Conservation (phyloP, 1,140 invertebrate genomes). For the Rhizoglyphus robini region DNA sequence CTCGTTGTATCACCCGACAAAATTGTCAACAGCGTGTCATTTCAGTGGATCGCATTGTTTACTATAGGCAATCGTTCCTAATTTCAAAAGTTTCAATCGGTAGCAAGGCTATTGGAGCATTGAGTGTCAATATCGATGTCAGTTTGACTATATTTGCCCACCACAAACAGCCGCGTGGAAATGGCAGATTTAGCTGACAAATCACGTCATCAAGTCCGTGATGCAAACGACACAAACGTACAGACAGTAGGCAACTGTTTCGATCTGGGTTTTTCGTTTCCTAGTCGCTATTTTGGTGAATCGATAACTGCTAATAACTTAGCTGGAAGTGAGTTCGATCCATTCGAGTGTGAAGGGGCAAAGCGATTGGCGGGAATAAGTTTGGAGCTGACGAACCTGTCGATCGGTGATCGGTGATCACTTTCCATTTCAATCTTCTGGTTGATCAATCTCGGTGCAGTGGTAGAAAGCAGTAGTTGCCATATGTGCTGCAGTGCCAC, state of each 20-base stretch:
- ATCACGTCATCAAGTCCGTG: no score
- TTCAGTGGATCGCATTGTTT: no score
- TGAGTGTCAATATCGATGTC: background rate
- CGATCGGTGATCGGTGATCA: background rate
- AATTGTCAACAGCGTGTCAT: no score
- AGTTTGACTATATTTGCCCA: background rate
- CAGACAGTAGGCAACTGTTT: no score
- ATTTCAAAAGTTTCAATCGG: no score
- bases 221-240: no score
- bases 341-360: constrained; percentile 1
- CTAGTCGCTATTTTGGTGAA: constrained; percentile 8
- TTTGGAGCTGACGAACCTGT: background rate
- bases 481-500: background rate
- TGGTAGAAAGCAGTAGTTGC: background rate
- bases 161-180: background rate
- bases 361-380: background rate
- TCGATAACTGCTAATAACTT: background rate
- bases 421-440: background rate
- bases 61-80: no score
- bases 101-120: no score
- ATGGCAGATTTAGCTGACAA: no score
- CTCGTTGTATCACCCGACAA: no score
- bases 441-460: background rate
- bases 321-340: background rate
- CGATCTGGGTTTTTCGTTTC: background rate